Base-by-base conservation (phyloP, 2,797 vertebrate genomes). In the Leptatherina wallacei region DNA sequence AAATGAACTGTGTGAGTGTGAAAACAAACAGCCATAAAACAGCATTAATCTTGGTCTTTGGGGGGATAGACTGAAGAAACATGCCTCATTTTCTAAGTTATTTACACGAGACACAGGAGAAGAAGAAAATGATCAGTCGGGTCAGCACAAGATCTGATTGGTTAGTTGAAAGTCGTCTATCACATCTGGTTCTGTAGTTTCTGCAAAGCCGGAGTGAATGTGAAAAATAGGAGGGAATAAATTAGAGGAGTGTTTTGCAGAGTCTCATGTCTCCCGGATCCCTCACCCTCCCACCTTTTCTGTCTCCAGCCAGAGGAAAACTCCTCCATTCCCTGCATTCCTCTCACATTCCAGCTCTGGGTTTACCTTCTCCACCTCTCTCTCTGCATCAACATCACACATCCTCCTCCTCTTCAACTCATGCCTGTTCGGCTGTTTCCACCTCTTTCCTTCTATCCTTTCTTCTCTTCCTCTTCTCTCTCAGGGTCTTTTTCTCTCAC, bases 261-360 rank as follows among this genome's bases (percentile, higher is more conserved):
- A 0, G 69, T 71, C 73, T 82, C 36, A 64, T 78, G 82, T 84
- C 75, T 83, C 49, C 62, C 77, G 74, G 78, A 84, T 71, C 76
- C 83, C 76, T 75, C 70, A 65, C 60, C 78, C 83, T 66, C 81
- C 74, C 84, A 74, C 59, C 29, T 71, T 57, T 44, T 77, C 73
- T 73, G 69, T 71, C 61, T 78, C 68, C 63, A 81, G 73, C 81
- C 81, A 85, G 85, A 92, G 86, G 88, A 91, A 88, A 93, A 88
- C 91, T 88, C 87, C 85, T 87, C 82, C 91, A 91, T 94, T 92
- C 93, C 69, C 88, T 64, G 79, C 91, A 95, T 95, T 94, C 94
- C 91, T 84, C 74, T 82, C 82, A 91, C 91, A 95, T 94, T 94
- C 93, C 91, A 83, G 87, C 84, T 89, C 85, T 61, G 85, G 88